Evolutionary conservation across 2,888 invertebrate species (phyloP).

Genomic region (Chrysina gloriosa): DNA sequence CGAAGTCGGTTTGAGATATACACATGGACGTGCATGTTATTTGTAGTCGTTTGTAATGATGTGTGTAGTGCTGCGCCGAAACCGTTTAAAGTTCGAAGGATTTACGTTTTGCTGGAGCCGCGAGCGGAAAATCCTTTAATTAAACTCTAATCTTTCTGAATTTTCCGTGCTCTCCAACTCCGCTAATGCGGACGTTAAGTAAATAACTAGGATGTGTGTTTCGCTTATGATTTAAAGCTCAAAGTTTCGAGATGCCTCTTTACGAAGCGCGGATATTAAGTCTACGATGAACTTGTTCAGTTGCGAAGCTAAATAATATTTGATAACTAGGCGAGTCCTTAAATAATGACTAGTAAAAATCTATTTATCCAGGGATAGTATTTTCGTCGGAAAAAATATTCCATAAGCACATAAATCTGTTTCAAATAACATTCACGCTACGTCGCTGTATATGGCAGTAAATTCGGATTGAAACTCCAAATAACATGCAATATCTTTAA

Average conservation of each 20-base stretch:
- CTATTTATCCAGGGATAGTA: too few species aligned
- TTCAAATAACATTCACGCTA: background rate
- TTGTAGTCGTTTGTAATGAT: background rate
- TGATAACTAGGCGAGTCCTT: too few species aligned
- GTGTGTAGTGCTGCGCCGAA: background rate
- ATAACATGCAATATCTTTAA: background rate
- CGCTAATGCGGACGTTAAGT: background rate
- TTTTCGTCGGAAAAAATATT: background rate
- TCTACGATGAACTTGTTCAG: too few species aligned
- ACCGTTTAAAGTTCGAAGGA: constrained; percentile 8
- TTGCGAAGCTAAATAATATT: too few species aligned
- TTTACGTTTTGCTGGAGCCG: constrained; percentile 6
- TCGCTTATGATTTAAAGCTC: background rate
- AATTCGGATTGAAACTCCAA: background rate
- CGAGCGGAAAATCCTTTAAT: background rate
- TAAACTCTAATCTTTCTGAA: constrained; percentile 6
- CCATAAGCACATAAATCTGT: background rate
- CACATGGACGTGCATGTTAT: background rate
- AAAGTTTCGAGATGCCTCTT: background rate
- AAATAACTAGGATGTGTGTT: constrained; percentile 6
- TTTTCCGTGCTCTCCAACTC: background rate
- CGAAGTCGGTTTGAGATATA: constrained; percentile 5
- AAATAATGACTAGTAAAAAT: too few species aligned
- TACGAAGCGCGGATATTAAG: too few species aligned
- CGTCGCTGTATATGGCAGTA: background rate